Conservation (phyloP, 1,140 invertebrate genomes). For the Orchestia grillus region DNA sequence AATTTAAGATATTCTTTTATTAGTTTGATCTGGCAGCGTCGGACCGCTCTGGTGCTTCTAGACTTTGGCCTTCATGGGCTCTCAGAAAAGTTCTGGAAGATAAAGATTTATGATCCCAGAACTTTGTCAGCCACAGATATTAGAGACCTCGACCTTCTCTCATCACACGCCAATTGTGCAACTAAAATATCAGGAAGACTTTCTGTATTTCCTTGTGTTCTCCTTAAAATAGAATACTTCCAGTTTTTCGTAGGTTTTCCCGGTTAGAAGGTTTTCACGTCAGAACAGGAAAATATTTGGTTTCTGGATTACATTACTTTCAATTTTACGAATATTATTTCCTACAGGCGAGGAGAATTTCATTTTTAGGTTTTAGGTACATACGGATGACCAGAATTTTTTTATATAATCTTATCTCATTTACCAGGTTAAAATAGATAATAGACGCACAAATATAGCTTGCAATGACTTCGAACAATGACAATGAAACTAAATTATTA, state of each 20-base stretch:
- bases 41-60: not conserved
- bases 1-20: not conserved
- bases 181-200: not conserved
- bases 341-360: too few species aligned
- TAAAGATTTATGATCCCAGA: slow-evolving; percentile 45
- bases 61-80: slow-evolving; percentile 22
- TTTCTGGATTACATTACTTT: too few species aligned
- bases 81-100: not conserved
- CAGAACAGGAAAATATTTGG: not conserved
- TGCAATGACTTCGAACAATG: too few species aligned
- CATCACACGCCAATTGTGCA: not conserved
- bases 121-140: slow-evolving; percentile 41
- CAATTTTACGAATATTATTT: too few species aligned
- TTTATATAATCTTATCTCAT: too few species aligned
- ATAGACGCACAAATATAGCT: too few species aligned
- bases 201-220: not conserved
- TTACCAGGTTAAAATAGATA: too few species aligned
- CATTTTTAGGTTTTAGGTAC: too few species aligned
- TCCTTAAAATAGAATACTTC: not conserved
- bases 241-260: too few species aligned
- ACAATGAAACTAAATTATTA: too few species aligned
- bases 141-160: not conserved
- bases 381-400: too few species aligned
- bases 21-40: not conserved
- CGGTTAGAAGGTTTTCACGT: not conserved